Percentiles rank a stretch among this genome's conserved stretches.
These are phyloP conservation scores for Sarcophilus harrisii DNA, from an alignment of 2,797 vertebrate species.

Conservation along the genomic window DNA sequence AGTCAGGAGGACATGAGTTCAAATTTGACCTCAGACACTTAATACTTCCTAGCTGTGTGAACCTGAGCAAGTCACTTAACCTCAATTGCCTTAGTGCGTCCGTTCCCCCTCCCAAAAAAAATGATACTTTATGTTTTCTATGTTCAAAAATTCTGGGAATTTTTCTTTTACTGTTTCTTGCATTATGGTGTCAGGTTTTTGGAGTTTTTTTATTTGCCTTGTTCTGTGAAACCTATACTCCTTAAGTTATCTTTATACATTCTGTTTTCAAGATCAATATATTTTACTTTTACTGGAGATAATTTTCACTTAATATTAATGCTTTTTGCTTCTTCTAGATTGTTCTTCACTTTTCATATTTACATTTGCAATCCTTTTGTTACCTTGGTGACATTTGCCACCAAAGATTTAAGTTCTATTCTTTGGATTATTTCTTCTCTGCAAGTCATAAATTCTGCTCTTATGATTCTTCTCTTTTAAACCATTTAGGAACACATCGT, in stretches of 20 bases:
- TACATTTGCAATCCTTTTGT: neutral
- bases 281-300: neutral
- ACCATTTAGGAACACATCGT: neutral
- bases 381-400: neutral
- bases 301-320: neutral
- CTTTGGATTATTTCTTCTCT: neutral
- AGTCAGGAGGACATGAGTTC: too few species aligned
- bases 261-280: neutral
- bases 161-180: neutral
- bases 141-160: neutral
- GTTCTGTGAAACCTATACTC: neutral
- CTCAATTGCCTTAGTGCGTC: too few species aligned
- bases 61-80: too few species aligned
- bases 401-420: neutral
- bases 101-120: too few species aligned
- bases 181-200: too few species aligned
- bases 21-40: too few species aligned
- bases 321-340: neutral
- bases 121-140: neutral
- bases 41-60: too few species aligned
- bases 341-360: neutral
- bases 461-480: neutral
- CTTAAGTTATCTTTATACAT: neutral
- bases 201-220: too few species aligned
- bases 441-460: neutral